Evolutionary conservation across 2,888 invertebrate genomes (phyloP).

Genomic region (Strigamia transsilvanica): DNA sequence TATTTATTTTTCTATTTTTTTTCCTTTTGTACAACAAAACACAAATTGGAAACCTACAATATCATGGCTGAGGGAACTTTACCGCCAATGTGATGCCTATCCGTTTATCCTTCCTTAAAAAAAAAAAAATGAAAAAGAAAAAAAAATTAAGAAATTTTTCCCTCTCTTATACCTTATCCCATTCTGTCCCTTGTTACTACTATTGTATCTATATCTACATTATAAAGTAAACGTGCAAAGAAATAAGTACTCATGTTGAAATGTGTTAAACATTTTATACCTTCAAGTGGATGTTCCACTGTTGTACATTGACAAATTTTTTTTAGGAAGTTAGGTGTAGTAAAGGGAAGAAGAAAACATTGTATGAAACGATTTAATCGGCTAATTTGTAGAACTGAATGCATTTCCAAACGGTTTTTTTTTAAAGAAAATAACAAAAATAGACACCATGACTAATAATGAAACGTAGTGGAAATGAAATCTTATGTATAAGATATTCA

Average conservation of each 20-base stretch:
- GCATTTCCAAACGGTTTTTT: slow-evolving; percentile 35
- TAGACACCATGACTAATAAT: not conserved
- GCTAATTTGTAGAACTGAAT: slow-evolving; percentile 34
- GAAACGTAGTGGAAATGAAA: not conserved
- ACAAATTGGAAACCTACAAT: slow-evolving; percentile 35
- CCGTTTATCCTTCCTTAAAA: slow-evolving; percentile 25
- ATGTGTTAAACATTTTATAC: slow-evolving; percentile 49
- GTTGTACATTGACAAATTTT: slow-evolving; percentile 50
- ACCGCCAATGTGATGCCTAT: slow-evolving; percentile 49
- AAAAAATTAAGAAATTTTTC: slow-evolving; percentile 13
- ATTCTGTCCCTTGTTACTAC: slow-evolving; percentile 36
- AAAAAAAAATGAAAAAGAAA: not conserved
- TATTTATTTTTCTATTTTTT: not conserved
- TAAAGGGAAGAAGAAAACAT: slow-evolving; percentile 48
- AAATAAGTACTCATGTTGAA: slow-evolving; percentile 47
- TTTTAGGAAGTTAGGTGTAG: slow-evolving; percentile 46
- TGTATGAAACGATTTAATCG: slow-evolving; percentile 12
- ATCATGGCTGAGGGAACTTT: slow-evolving; percentile 49
- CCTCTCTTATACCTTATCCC: slow-evolving; percentile 46
- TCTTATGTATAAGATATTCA: not conserved
- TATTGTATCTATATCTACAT: slow-evolving; percentile 49
- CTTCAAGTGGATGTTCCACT: slow-evolving; percentile 50
- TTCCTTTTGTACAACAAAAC: slow-evolving; percentile 43
- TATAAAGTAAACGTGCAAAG: slow-evolving; percentile 43
- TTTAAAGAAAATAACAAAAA: slow-evolving; percentile 8